Percentiles rank a stretch among this genome's conserved stretches.
phyloP scores from a whole-genome alignment of 1,140 invertebrate species.

The Andricus grossulariae region DNA sequence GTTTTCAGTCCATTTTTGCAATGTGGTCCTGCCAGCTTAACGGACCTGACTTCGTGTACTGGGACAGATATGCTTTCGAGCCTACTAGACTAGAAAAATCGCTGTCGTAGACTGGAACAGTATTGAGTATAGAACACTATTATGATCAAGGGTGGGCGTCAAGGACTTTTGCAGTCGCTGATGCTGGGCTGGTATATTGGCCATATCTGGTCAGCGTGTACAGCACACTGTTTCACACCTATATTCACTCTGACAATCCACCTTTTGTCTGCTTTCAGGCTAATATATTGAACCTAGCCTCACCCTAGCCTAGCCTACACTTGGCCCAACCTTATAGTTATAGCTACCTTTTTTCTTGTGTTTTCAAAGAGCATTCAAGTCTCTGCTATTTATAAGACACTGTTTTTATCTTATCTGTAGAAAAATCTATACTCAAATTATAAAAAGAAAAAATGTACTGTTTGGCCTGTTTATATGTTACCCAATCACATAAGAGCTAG shows the following conservation, averaged over 20 bases:
- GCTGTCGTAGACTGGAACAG: too few species aligned
- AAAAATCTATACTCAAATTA: too few species aligned
- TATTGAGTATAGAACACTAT: constrained; percentile 40
- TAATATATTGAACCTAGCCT: constrained; percentile 15
- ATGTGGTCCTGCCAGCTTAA: too few species aligned
- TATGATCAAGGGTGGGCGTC: constrained; percentile 59
- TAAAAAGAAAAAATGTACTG: too few species aligned
- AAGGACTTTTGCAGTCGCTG: constrained; percentile 58
- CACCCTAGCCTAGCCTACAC: constrained; percentile 32
- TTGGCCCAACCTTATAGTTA: background rate
- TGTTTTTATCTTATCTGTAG: background rate
- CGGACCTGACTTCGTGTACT: too few species aligned
- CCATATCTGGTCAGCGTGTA: constrained; percentile 62
- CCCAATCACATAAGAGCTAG: too few species aligned
- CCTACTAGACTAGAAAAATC: too few species aligned
- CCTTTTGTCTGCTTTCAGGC: background rate
- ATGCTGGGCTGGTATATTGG: constrained; percentile 57
- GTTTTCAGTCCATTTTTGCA: too few species aligned
- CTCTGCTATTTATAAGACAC: background rate
- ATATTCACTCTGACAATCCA: constrained; percentile 22
- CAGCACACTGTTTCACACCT: constrained; percentile 31
- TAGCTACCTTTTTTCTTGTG: background rate
- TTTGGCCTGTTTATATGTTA: too few species aligned
- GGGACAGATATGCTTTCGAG: too few species aligned
- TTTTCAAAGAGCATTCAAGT: constrained; percentile 13